phyloP scores from a whole-genome alignment of 2,888 invertebrate species.

The Mimas tiliae region DNA sequence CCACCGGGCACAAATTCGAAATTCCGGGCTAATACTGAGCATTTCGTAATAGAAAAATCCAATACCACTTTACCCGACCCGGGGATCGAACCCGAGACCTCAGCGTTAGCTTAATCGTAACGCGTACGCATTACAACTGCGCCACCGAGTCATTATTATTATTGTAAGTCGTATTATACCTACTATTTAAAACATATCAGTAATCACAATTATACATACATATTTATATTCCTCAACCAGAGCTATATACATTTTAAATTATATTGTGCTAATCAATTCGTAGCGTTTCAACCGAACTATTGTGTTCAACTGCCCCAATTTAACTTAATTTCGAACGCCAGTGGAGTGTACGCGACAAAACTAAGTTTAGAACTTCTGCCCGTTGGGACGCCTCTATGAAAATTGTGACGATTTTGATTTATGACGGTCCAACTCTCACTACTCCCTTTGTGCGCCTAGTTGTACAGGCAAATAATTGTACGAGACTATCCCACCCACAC shows the following conservation, averaged over 20 bases:
- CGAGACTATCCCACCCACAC: too few species aligned
- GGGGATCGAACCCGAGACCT: too few species aligned
- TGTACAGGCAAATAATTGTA: not conserved
- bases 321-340: slow-evolving; percentile 41
- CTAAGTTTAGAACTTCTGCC: slow-evolving; percentile 51
- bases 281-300: slow-evolving; percentile 3
- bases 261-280: not conserved
- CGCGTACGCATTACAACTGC: too few species aligned
- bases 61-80: too few species aligned
- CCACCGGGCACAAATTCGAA: too few species aligned
- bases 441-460: slow-evolving; percentile 32
- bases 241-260: not conserved
- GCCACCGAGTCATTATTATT: too few species aligned
- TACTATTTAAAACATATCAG: too few species aligned
- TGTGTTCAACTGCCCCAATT: slow-evolving; percentile 12
- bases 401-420: slow-evolving; percentile 47
- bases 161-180: too few species aligned
- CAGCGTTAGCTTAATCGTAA: too few species aligned
- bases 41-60: too few species aligned
- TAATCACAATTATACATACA: too few species aligned
- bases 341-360: slow-evolving; percentile 51
- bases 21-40: too few species aligned
- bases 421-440: slow-evolving; percentile 40
- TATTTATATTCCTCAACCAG: not conserved
- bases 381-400: slow-evolving; percentile 48